Evolutionary conservation across 2,113 vertebrate species (phyloP).

Genomic region (Engystomops pustulosus): DNA sequence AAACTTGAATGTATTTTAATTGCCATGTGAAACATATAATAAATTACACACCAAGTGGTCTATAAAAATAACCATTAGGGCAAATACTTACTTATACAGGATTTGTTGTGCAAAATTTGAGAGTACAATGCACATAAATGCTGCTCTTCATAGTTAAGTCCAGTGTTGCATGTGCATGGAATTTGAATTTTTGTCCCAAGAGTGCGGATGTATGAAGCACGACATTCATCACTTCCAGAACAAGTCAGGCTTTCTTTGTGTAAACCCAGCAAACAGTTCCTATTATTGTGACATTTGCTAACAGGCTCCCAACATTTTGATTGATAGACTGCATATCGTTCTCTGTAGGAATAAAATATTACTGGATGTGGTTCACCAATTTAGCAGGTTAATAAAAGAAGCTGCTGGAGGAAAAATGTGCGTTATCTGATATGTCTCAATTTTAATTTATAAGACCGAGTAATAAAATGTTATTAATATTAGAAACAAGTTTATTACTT

Average conservation of each 20-base stretch:
- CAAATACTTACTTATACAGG: conserved; percentile 83
- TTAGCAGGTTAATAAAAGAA: not conserved
- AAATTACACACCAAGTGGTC: no score
- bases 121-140: conserved; percentile 76
- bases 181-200: conserved; percentile 79
- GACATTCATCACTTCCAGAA: conserved; percentile 77
- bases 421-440: not conserved
- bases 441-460: no score
- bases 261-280: conserved; percentile 72
- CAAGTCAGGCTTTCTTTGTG: conserved; percentile 72
- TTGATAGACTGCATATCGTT: conserved; percentile 72
- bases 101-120: conserved; percentile 80
- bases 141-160: conserved; percentile 63
- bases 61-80: no score
- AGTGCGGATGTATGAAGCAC: conserved; percentile 78
- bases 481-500: no score
- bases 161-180: conserved; percentile 77
- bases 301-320: conserved; percentile 80
- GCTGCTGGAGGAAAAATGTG: not conserved
- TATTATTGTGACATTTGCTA: conserved; percentile 69
- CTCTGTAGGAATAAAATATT: conserved; percentile 66
- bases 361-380: not conserved
- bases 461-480: no score
- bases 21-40: not conserved
- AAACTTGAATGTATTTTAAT: no score